These are phyloP conservation scores for Hedya salicella DNA, from an alignment of 2,888 invertebrate genomes.

Conservation along the genomic window DNA sequence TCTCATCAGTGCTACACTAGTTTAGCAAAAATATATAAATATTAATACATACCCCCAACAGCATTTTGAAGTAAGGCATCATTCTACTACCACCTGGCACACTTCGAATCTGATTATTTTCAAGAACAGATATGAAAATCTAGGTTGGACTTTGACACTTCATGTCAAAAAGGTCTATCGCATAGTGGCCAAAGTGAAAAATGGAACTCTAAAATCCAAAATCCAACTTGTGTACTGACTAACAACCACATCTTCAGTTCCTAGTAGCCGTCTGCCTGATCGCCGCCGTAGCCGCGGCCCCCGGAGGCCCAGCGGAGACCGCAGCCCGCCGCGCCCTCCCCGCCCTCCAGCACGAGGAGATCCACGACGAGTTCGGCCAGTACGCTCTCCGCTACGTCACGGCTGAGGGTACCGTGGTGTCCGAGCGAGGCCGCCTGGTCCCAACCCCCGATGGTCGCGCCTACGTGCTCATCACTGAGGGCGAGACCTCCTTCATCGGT, in stretches of 20 bases:
- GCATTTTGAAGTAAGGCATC: too few species aligned
- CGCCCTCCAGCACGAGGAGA: slow-evolving; percentile 59
- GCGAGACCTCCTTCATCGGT: slow-evolving; percentile 63
- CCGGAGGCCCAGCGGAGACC: slow-evolving; percentile 46
- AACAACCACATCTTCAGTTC: slow-evolving; percentile 51
- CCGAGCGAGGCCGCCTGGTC: slow-evolving; percentile 63
- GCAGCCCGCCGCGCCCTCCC: slow-evolving; percentile 53
- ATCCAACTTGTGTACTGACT: too few species aligned
- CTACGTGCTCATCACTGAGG: slow-evolving; percentile 62
- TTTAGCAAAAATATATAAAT: too few species aligned
- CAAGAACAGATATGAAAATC: too few species aligned
- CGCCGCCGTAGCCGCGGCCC: slow-evolving; percentile 53
- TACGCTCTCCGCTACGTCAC: slow-evolving; percentile 66
- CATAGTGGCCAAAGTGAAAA: too few species aligned
- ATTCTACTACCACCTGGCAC: too few species aligned
- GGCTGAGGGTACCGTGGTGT: slow-evolving; percentile 64
- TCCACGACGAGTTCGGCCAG: slow-evolving; percentile 64
- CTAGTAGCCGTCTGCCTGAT: slow-evolving; percentile 53
- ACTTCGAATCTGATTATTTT: too few species aligned
- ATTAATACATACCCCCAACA: too few species aligned
- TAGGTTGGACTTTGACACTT: too few species aligned
- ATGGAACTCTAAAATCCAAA: neutral
- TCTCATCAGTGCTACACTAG: too few species aligned
- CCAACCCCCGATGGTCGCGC: slow-evolving; percentile 55
- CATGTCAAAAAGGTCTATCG: too few species aligned